Base-by-base conservation (phyloP, 53 echinoderm and acorn worm genomes). In the Temnopleurus reevesii region DNA sequence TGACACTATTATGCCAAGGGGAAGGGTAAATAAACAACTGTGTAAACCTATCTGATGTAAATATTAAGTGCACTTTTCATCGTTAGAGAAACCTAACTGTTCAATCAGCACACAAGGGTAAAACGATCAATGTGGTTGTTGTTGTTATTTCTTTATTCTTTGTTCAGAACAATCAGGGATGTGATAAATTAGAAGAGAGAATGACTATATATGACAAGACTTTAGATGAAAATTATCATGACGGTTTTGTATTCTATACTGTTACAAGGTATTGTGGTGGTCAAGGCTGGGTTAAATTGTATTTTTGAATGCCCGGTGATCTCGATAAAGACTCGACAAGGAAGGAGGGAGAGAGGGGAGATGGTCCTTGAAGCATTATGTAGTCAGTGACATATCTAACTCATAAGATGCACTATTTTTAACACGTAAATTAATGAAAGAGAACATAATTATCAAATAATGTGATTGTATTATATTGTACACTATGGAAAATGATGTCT, bases 391-490 rank as follows among this genome's bases (percentile, higher is more conserved):
- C 79, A 45, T 79, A 49, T 47, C 79, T 79, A 85, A 85, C 85
- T 59, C 85, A 85, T 59, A 85, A 85, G 23, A 59, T 85, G 60
- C 44, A 59, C 85, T 85, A 85, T 85, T 85, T 85, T 85, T 85
- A 60, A 85, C 60, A 44, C 60, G 15, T 85, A 60, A 85, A 59
- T 60, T 85, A 85, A 83, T 21, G 54, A 55, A 83, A 85, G 85
- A 85, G 61, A 60, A 85, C 85, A 85, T 85, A 60, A 60, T 85
- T 59, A 85, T 85, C 41, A 59, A 34, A 46, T 59, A 85, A 85
- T 85, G 85, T 85, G 85, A 60, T 45, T 85, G 85, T 85, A 85
- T 85, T 85, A 85, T 85, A 85, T 85, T 85, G 85, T 85, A 85
- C 45, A 85, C 85, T 85, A 80, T 29, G 85, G 35, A 71, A 35